Evolutionary conservation across 1,140 invertebrate species (phyloP).

Genomic region (Ostrea denselamellosa): DNA sequence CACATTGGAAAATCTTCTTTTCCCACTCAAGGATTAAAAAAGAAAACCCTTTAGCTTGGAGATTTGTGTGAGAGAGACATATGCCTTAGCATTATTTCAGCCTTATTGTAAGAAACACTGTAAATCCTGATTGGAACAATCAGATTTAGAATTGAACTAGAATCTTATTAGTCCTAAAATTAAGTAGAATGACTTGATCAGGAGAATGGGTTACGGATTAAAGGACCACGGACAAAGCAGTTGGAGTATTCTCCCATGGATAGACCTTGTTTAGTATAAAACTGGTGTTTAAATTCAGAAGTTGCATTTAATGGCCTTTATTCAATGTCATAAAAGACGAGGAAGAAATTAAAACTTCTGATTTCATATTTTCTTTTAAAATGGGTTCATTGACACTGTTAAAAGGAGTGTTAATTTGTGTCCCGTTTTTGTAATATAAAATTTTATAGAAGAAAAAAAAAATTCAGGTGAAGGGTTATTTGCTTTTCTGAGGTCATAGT

Average conservation of each 20-base stretch:
- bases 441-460: not conserved
- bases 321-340: not conserved
- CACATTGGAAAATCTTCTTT: slow-evolving; percentile 26
- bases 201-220: not conserved
- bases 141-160: not conserved
- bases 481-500: slow-evolving; percentile 17
- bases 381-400: not conserved
- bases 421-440: not conserved
- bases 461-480: slow-evolving; percentile 11
- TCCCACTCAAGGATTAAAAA: not conserved
- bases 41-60: not conserved
- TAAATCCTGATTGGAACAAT: slow-evolving; percentile 5
- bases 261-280: not conserved
- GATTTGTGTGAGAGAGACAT: not conserved
- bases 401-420: not conserved
- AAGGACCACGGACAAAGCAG: not conserved
- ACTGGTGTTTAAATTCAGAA: not conserved
- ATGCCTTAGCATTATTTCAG: not conserved
- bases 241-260: not conserved
- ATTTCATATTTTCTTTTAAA: not conserved
- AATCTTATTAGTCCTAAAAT: not conserved
- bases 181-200: not conserved
- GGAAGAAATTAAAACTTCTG: not conserved
- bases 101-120: slow-evolving; percentile 1
- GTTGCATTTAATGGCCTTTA: not conserved